phyloP scores from a whole-genome alignment of 2,888 invertebrate species.

The Dexiosoma caninum region DNA sequence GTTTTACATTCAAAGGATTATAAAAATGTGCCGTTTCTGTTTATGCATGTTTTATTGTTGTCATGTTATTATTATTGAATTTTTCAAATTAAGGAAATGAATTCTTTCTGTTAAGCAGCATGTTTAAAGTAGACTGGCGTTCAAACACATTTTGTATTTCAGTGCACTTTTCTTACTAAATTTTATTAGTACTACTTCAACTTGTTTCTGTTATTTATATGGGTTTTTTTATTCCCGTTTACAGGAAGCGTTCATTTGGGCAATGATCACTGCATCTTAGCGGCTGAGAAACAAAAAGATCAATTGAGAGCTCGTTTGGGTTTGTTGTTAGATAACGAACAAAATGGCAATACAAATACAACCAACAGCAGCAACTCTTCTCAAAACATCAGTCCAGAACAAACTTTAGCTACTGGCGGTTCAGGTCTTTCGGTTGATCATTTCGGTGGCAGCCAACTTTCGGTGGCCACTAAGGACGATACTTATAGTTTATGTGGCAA shows the following conservation, averaged over 20 bases:
- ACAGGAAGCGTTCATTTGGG: constrained; percentile 70
- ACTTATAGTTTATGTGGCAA: constrained; percentile 72
- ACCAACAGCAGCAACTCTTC: constrained; percentile 70
- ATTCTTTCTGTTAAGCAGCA: constrained; percentile 13
- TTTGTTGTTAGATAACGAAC: constrained; percentile 70
- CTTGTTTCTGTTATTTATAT: background rate
- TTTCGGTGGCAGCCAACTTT: constrained; percentile 72
- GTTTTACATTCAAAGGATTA: constrained; percentile 3
- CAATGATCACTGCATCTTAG: constrained; percentile 67
- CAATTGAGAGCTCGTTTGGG: constrained; percentile 75
- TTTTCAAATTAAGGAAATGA: background rate
- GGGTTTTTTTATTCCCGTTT: constrained; percentile 14
- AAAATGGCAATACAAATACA: constrained; percentile 66
- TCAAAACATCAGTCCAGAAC: constrained; percentile 74
- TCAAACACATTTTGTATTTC: background rate
- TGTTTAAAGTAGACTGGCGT: constrained; percentile 2
- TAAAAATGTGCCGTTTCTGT: constrained; percentile 30
- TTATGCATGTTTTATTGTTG: constrained; percentile 54
- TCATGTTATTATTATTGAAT: constrained; percentile 38
- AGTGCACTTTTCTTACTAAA: background rate
- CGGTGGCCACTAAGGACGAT: constrained; percentile 74
- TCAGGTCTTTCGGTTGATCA: constrained; percentile 64
- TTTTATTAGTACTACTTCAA: background rate
- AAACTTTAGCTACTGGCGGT: constrained; percentile 70
- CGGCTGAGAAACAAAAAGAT: constrained; percentile 74